Evolutionary conservation across 2,113 vertebrate species (phyloP).

Genomic region (Silurus meridionalis): DNA sequence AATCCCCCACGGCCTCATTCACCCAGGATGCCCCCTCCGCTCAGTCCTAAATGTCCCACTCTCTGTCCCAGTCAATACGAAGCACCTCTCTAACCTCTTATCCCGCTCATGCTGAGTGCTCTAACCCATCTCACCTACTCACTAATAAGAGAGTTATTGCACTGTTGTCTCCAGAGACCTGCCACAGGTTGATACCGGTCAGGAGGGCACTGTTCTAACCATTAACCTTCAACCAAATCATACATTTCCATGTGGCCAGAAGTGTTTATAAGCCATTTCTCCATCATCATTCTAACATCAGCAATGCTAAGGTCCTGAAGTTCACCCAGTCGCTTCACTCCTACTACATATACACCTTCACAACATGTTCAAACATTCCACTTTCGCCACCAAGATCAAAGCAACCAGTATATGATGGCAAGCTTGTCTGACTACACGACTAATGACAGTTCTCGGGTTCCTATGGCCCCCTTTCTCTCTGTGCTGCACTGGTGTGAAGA

Average conservation of each 20-base stretch:
- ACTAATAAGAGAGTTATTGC: constrained; percentile 58
- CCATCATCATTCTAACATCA: constrained; percentile 64
- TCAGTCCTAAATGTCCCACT: constrained; percentile 68
- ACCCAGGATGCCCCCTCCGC: constrained; percentile 35
- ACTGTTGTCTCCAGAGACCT: constrained; percentile 59
- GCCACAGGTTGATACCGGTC: constrained; percentile 59
- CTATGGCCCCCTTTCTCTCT: constrained; percentile 44
- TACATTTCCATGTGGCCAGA: constrained; percentile 40
- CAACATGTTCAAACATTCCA: background rate
- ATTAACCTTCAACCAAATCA: constrained; percentile 63
- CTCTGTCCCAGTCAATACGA: constrained; percentile 71
- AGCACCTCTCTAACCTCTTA: constrained; percentile 76
- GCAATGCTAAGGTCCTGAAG: constrained; percentile 48
- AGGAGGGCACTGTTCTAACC: constrained; percentile 63
- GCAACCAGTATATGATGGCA: background rate
- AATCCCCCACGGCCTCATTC: constrained; percentile 61
- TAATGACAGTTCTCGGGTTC: constrained; percentile 32
- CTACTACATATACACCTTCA: background rate
- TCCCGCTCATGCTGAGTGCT: constrained; percentile 64
- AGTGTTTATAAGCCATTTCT: constrained; percentile 65
- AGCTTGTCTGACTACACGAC: constrained; percentile 14
- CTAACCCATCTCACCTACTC: constrained; percentile 72
- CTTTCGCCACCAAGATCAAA: constrained; percentile 41
- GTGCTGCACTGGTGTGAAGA: constrained; percentile 70
- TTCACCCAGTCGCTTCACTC: background rate